phyloP scores from a whole-genome alignment of 30 jellyfish, hydroid and myxozoan species.

The Haliclystus octoradiatus region DNA sequence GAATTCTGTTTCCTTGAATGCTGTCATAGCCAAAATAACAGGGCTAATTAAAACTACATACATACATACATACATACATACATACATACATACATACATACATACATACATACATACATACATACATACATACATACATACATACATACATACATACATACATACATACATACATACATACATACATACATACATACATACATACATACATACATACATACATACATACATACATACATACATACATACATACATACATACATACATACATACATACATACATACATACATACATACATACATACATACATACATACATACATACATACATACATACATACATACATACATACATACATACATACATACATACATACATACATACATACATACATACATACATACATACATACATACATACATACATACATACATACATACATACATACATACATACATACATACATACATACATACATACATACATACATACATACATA shows the following conservation, averaged over 20 bases:
- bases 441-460: slow-evolving; percentile 5
- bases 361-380: slow-evolving; percentile 8
- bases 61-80: too few relatives aligned
- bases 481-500: slow-evolving; percentile 5
- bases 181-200: slow-evolving; percentile 5
- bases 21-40: too few relatives aligned
- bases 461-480: slow-evolving; percentile 7
- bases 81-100: slow-evolving; percentile 10
- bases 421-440: slow-evolving; percentile 7
- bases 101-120: slow-evolving; percentile 8
- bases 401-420: slow-evolving; percentile 10
- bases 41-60: too few relatives aligned
- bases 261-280: slow-evolving; percentile 7
- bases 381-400: slow-evolving; percentile 10
- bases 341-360: slow-evolving; percentile 3
- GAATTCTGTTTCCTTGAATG: too few relatives aligned
- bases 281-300: slow-evolving; percentile 5
- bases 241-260: slow-evolving; percentile 8
- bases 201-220: slow-evolving; percentile 4
- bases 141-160: slow-evolving; percentile 7
- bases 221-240: slow-evolving; percentile 8
- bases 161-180: slow-evolving; percentile 5
- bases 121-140: slow-evolving; percentile 5
- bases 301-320: slow-evolving; percentile 7
- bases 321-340: slow-evolving; percentile 5